Evolutionary conservation across 2,888 invertebrate species (phyloP), one percentile per base, ranked within the genome.

Genomic region (Parthenolecanium corni): DNA sequence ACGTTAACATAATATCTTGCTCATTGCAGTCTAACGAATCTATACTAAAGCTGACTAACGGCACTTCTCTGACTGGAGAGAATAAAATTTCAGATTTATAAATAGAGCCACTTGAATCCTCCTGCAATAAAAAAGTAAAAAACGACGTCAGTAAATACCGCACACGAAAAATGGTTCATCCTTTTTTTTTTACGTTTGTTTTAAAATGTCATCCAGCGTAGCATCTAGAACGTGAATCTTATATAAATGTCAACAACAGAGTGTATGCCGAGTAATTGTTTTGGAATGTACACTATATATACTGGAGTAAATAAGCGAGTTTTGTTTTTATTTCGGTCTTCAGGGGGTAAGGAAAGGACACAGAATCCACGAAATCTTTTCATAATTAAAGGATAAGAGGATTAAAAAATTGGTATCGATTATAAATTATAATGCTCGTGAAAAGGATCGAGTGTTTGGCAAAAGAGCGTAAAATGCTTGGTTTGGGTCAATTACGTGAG

Each of bases 1-100:
- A 93, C 66, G 91, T 92, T 68, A 91, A 80, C 72, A 91, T 86
- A 71, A 86, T 85, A 73, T 86, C 85, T 66, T 84, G 82, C 67
- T 83, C 81, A 73, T 89, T 89, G 76, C 89, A 87, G 75, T 93
- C 92, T 69, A 93, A 78, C 67, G 91, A 92, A 74, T 93, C 92
- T 66, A 91, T 89, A 70, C 91, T 91, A 76, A 86, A 88, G 74
- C 86, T 86, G 24, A 63, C 64, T 25, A 83, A 82, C 53, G 79
- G 77, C 67, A 81, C 82, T 76, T 92, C 91, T 74, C 86, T 87
- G 65, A 91, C 85, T 23, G 92, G 92, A 66, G 91, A 92, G 77
- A 92, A 92, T 65, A 92, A 79, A 69, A 90, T 79, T 74, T 90
- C 91, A 66, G 90, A 90, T 76, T 91, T 90, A 79, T 90, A 90